Conservation (phyloP, 2,888 invertebrate species). For the Helleia helle region DNA sequence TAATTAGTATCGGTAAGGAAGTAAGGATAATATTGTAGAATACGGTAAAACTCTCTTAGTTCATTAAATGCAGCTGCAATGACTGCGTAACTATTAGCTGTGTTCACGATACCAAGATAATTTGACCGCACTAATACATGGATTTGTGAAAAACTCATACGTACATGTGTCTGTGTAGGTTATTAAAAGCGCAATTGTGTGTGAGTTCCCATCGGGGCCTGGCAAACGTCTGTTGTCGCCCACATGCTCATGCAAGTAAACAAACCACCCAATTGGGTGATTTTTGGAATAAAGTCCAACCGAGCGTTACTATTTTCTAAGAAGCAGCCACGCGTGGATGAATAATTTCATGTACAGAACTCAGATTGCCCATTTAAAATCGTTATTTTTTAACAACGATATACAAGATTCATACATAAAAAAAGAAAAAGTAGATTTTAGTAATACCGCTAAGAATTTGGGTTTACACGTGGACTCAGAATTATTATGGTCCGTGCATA, state of each 20-base stretch:
- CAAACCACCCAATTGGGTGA: conserved; percentile 15
- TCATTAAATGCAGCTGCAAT: too few species aligned
- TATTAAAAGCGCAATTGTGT: conserved; percentile 27
- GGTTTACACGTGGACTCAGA: not conserved
- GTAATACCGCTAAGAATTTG: not conserved
- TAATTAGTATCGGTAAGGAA: not conserved
- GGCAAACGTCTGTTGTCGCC: conserved; percentile 53
- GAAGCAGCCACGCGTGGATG: not conserved
- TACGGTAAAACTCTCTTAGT: too few species aligned
- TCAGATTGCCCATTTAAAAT: not conserved
- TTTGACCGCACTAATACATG: too few species aligned
- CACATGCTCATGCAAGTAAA: conserved; percentile 38
- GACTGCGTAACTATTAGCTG: too few species aligned
- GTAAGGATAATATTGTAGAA: not conserved
- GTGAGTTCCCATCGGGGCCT: conserved; percentile 45
- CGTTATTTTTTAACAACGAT: not conserved
- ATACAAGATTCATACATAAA: not conserved
- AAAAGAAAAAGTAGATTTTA: not conserved
- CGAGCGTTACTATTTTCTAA: not conserved
- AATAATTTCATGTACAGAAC: not conserved
- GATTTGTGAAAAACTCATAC: not conserved
- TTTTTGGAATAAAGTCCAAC: conserved; percentile 5
- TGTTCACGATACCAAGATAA: too few species aligned
- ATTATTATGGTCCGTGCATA: not conserved
- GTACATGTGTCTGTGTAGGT: not conserved